Base-by-base conservation (phyloP, 2,888 invertebrate species). In the Drosophila antonietae region DNA sequence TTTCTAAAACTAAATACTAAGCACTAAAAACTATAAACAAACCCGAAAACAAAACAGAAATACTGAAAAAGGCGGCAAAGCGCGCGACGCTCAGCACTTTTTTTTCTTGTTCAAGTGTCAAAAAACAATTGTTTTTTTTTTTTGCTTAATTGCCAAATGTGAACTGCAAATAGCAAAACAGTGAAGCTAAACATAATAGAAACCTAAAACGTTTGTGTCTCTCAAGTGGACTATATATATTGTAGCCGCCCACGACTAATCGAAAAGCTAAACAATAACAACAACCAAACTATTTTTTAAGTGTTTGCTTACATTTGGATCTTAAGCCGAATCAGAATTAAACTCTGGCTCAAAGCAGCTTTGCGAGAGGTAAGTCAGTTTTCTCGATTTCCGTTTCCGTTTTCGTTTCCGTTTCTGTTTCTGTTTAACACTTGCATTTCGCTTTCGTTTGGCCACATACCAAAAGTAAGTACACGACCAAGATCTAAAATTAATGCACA, bases 71-170 rank as follows among this genome's bases (percentile, higher is more conserved):
- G 33, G 51, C 51, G 51, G 43, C 47, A 18, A 55, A 58, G 14
- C 70, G 55, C 55, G 63, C 49, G 52, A 6, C 20, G 35, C 28
- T 47, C 59, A 43, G 37, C 12, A 2, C n/a, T 52, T 65, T 83
- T 82, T 84, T 87, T 87, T 51, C 51, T 51, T 35, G 79, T 81
- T 84, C 69, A 68, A 77, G 82, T 82, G 82, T 64, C 44, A 37
- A 37, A 28, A 72, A 81, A 78, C 60, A 57, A 57, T 61, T 53
- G 68, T 66, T 83, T 51, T 51, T 51, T 77, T 87, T 74, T 68
- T 79, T 47, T 46, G 46, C 41, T 55, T 52, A 10, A 51, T 51
- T 51, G 18, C 52, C 23, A 53, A 53, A n/a, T 46, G 78, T 72
- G 73, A 61, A 39, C 60, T 49, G n/a, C 31, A 44, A 39, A 46